Conservation (phyloP, 2,113 vertebrate genomes). For the Oxygymnocypris stewartii region DNA sequence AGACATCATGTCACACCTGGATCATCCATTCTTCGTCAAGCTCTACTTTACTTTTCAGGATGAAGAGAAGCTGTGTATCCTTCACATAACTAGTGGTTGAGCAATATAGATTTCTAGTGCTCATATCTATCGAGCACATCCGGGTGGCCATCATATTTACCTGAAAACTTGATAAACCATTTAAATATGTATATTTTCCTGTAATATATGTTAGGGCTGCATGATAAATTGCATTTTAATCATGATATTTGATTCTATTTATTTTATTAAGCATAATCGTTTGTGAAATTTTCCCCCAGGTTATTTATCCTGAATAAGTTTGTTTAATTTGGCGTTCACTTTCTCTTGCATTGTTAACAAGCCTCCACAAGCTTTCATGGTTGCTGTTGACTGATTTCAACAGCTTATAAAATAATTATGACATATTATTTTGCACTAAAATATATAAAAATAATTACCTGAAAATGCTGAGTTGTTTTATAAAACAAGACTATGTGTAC, state of each 20-base stretch:
- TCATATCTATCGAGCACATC: neutral
- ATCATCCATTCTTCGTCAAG: conserved; percentile 98
- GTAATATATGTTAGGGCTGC: neutral
- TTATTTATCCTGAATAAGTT: neutral
- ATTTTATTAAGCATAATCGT: neutral
- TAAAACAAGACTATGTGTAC: too few relatives aligned
- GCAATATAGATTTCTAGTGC: neutral
- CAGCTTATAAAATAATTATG: neutral
- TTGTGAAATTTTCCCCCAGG: neutral
- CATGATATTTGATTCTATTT: neutral
- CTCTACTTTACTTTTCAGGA: conserved; percentile 99
- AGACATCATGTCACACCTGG: conserved; percentile 96
- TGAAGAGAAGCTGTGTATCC: conserved; percentile 99
- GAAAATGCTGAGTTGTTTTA: too few relatives aligned
- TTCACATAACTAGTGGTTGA: conserved; percentile 56
- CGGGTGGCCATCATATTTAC: neutral
- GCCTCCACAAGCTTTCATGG: neutral
- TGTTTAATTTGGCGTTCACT: neutral
- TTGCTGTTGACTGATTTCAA: neutral
- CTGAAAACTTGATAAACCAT: neutral
- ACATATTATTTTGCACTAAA: too few relatives aligned
- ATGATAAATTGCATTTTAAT: neutral
- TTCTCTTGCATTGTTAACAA: neutral
- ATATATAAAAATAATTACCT: too few relatives aligned
- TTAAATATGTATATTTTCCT: neutral